A percentile compares a stretch with the other conserved stretches of the same genome.
These are phyloP conservation scores for Trachops cirrhosus DNA, from an alignment of 2,797 vertebrate species.

Conservation along the genomic window DNA sequence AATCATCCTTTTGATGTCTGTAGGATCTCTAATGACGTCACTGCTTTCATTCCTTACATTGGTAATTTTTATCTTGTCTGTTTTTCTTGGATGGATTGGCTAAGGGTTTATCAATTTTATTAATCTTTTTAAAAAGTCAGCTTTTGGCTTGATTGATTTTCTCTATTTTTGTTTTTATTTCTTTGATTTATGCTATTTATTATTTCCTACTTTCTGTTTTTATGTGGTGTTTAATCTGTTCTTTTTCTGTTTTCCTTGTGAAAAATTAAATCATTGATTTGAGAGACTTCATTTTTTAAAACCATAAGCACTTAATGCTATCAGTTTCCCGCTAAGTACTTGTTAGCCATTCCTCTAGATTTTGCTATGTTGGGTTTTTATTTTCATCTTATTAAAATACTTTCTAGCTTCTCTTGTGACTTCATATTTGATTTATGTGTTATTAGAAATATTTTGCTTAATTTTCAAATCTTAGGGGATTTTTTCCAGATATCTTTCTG, in stretches of 20 bases:
- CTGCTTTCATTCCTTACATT: neutral
- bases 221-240: neutral
- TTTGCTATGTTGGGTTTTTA: neutral
- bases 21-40: neutral
- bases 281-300: neutral
- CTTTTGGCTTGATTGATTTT: neutral
- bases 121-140: neutral
- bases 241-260: neutral
- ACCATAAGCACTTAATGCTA: neutral
- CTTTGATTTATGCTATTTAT: neutral
- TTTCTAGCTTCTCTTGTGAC: neutral
- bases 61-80: neutral
- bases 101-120: neutral
- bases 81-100: neutral
- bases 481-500: neutral
- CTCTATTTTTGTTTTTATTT: neutral
- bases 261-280: neutral
- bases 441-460: conserved; percentile 18
- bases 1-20: neutral
- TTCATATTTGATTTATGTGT: neutral
- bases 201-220: neutral
- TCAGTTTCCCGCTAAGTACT: neutral
- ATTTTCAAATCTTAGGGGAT: neutral
- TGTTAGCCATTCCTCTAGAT: neutral
- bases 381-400: conserved; percentile 12